A percentile compares a stretch with the other conserved stretches of the same genome.
Evolutionary conservation across 1,140 invertebrate genomes (phyloP).

Genomic region (Olivierus martensii): DNA sequence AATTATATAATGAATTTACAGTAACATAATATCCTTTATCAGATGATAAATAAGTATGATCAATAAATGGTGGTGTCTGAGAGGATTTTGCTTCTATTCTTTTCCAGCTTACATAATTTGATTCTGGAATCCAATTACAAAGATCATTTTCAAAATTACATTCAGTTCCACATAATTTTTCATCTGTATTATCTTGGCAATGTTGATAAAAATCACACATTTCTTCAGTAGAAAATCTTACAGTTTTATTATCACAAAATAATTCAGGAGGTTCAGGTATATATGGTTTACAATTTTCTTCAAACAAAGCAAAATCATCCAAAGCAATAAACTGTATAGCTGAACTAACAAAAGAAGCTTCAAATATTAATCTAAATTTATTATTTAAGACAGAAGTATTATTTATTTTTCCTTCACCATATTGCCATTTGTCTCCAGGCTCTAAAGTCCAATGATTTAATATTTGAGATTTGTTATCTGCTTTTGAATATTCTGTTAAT

Average conservation of each 20-base stretch:
- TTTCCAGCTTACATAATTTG: not conserved
- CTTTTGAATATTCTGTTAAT: not conserved
- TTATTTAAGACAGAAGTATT: too few species aligned
- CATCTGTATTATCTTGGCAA: conserved; percentile 14
- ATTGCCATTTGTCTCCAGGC: too few species aligned
- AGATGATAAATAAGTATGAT: conserved; percentile 8
- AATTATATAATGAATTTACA: not conserved
- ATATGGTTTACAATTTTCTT: not conserved
- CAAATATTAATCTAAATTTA: not conserved
- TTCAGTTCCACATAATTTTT: conserved; percentile 11
- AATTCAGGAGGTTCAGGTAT: conserved; percentile 3
- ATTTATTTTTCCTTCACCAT: too few species aligned
- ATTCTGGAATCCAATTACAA: conserved; percentile 8
- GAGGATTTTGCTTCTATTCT: conserved; percentile 5
- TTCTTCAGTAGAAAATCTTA: conserved; percentile 6
- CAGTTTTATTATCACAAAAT: conserved; percentile 5
- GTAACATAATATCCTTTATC: conserved; percentile 12
- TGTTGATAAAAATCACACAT: conserved; percentile 19
- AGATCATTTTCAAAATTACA: conserved; percentile 12
- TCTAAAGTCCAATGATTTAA: not conserved
- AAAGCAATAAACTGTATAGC: conserved; percentile 10
- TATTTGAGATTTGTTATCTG: not conserved
- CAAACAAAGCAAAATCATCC: conserved; percentile 1
- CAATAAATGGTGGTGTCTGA: not conserved
- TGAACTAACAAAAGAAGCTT: not conserved